Conservation (phyloP, 2,113 vertebrate species). For the Ellobius talpinus region DNA sequence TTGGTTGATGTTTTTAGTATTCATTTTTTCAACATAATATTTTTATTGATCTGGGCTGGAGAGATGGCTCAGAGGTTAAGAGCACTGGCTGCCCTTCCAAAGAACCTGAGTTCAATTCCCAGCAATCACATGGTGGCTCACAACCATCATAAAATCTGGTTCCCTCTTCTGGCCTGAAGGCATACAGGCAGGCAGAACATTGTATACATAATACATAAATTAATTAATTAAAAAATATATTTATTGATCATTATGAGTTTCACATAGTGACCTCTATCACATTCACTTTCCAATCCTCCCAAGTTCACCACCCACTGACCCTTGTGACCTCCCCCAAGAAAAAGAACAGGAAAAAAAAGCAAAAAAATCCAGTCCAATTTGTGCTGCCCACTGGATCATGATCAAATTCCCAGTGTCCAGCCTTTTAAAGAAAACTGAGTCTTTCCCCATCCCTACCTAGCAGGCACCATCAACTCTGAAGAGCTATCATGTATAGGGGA, state of each 20-base stretch:
- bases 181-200: too few species aligned
- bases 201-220: too few species aligned
- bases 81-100: too few species aligned
- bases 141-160: too few species aligned
- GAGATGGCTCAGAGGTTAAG: too few species aligned
- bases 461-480: background rate
- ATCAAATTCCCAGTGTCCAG: background rate
- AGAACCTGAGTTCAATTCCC: too few species aligned
- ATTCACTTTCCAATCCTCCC: background rate
- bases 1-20: background rate
- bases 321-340: background rate
- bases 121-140: too few species aligned
- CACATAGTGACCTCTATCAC: background rate
- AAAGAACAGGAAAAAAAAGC: background rate
- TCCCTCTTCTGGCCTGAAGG: too few species aligned
- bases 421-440: background rate
- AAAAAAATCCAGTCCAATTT: background rate
- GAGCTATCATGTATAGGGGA: background rate
- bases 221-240: background rate
- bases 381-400: background rate
- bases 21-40: background rate
- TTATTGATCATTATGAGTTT: background rate
- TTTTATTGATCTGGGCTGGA: background rate
- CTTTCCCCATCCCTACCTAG: background rate
- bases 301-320: background rate